Base-by-base conservation (phyloP, 2,797 vertebrate genomes). In the Enteromius argenteus region DNA sequence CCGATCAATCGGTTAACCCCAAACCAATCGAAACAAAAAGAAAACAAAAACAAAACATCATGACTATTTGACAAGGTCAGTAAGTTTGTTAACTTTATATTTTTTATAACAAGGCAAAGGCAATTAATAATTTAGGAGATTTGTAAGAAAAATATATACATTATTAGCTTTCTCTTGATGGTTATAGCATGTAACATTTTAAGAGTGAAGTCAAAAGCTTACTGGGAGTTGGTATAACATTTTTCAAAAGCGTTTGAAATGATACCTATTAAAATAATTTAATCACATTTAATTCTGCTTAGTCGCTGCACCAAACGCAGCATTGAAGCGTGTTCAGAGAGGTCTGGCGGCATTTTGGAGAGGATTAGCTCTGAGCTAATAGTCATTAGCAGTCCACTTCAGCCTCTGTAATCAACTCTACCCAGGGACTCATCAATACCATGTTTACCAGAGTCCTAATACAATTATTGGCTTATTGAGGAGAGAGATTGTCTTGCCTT, bases 301-400 rank as follows among this genome's bases (percentile, higher is more conserved):
- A 64, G 27, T 56, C 39, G 1, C 7, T 51, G 69, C 75, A 46
- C 51, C 76, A 67, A 76, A 80, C 68, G 42, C 4, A 0, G 11
- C 19, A 42, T 21, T 62, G 64, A 53, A 49, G 71, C 42, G 86
- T 84, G 87, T 86, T 85, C 35, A 23, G 86, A 89, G 88, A 92
- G 91, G 75, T 75, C 88, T 71, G 23, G 82, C 90, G 88, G 86
- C 75, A 80, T 86, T 89, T 90, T 91, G 90, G 91, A 94, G 88
- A 88, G 91, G 92, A 93, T 93, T 93, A 92, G 87, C 88, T 80
- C 85, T 86, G 86, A 81, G 86, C 85, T 92, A 92, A 92, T 92
- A 93, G 90, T 90, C 88, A 88, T 90, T 89, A 90, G 90, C 90
- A 91, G 91, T 92, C 92, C 90, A 93, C 92, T 93, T 91, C 85